phyloP scores from a whole-genome alignment of 2,888 invertebrate genomes.

The Xanthorhoe designata region DNA sequence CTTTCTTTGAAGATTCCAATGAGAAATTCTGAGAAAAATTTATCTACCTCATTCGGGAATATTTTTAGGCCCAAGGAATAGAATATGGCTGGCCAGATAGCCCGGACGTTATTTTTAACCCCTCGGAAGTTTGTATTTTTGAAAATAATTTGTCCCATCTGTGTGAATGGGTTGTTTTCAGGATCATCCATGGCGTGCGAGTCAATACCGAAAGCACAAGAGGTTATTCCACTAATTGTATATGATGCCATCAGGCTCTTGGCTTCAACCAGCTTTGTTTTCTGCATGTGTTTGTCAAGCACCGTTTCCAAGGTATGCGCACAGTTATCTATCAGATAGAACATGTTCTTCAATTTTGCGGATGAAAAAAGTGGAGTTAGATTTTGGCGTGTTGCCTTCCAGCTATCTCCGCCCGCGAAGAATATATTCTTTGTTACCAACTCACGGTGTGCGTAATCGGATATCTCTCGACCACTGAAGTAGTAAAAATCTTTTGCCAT shows the following conservation, averaged over 20 bases:
- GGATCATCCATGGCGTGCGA: slow-evolving; percentile 54
- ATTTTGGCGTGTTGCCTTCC: slow-evolving; percentile 69
- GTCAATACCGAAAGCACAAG: slow-evolving; percentile 67
- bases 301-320: slow-evolving; percentile 54
- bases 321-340: slow-evolving; percentile 61
- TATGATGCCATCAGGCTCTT: slow-evolving; percentile 55
- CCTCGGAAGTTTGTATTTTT: slow-evolving; percentile 49
- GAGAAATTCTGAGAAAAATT: slow-evolving; percentile 56
- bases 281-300: slow-evolving; percentile 50
- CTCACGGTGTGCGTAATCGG: slow-evolving; percentile 58
- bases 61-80: slow-evolving; percentile 58
- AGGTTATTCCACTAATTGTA: slow-evolving; percentile 65
- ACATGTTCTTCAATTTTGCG: slow-evolving; percentile 72
- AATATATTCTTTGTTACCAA: slow-evolving; percentile 58
- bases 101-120: slow-evolving; percentile 48
- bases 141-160: slow-evolving; percentile 56
- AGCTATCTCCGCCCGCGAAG: slow-evolving; percentile 60
- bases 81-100: slow-evolving; percentile 66
- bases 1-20: slow-evolving; percentile 55
- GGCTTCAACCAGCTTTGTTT: slow-evolving; percentile 48
- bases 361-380: slow-evolving; percentile 67
- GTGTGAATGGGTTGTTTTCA: slow-evolving; percentile 54
- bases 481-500: slow-evolving; percentile 67
- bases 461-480: slow-evolving; percentile 65
- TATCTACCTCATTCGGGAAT: slow-evolving; percentile 49